These are phyloP conservation scores for Cheilosia grossa DNA, from an alignment of 2,888 invertebrate genomes.

Conservation along the genomic window DNA sequence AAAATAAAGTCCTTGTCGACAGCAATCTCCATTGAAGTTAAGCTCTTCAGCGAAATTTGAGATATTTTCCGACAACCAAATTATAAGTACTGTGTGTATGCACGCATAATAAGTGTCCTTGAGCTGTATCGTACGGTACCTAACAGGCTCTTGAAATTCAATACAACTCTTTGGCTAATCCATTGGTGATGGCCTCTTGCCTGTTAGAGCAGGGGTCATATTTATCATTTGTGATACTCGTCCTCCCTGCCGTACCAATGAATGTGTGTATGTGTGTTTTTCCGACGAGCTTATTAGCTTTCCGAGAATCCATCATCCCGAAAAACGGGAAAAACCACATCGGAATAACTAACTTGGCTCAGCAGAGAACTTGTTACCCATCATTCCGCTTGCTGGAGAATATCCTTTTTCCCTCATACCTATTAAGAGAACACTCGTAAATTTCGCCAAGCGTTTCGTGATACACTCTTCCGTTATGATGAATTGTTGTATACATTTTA, in stretches of 20 bases:
- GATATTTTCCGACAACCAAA: conserved; percentile 20
- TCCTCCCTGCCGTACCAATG: background rate
- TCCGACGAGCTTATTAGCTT: conserved; percentile 66
- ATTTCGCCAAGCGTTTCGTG: conserved; percentile 51
- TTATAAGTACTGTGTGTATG: conserved; percentile 24
- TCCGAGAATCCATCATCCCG: conserved; percentile 37
- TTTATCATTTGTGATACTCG: conserved; percentile 31
- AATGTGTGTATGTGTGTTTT: background rate
- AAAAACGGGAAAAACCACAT: conserved; percentile 1
- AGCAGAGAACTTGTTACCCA: conserved; percentile 41
- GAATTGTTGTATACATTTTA: conserved; percentile 59
- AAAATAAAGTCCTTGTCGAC: background rate
- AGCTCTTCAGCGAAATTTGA: conserved; percentile 29
- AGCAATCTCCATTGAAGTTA: background rate
- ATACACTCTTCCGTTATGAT: conserved; percentile 45
- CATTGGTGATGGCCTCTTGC: conserved; percentile 21
- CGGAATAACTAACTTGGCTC: conserved; percentile 23
- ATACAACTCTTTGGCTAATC: conserved; percentile 56
- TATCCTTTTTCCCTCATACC: conserved; percentile 20
- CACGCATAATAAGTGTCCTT: conserved; percentile 27
- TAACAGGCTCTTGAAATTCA: conserved; percentile 57
- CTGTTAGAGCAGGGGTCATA: conserved; percentile 10
- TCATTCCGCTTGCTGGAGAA: conserved; percentile 22
- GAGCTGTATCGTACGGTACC: conserved; percentile 18
- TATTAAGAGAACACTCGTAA: conserved; percentile 32